Conservation (phyloP, 1,140 invertebrate species). For the Matsumurasca onukii region DNA sequence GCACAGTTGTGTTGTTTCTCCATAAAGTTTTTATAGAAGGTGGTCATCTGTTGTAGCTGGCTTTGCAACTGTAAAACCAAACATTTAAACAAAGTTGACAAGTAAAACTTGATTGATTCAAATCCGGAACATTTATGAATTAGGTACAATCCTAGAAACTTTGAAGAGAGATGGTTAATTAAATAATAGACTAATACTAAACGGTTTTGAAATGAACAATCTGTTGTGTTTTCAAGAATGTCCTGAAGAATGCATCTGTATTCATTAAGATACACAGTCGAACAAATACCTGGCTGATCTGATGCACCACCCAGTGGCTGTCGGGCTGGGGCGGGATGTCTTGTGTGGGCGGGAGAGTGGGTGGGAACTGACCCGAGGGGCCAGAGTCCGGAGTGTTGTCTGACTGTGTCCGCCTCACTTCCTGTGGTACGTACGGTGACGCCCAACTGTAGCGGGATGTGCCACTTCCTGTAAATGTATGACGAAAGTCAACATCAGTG, state of each 20-base stretch:
- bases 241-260: too few relatives aligned
- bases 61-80: constrained; percentile 33
- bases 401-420: not conserved
- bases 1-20: constrained; percentile 37
- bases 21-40: constrained; percentile 34
- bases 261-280: too few relatives aligned
- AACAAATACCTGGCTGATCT: constrained; percentile 37
- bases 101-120: too few relatives aligned
- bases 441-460: constrained; percentile 1
- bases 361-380: not conserved
- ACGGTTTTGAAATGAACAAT: too few relatives aligned
- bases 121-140: too few relatives aligned
- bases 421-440: constrained; percentile 16
- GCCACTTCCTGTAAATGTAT: not conserved
- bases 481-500: not conserved
- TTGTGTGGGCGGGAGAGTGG: not conserved
- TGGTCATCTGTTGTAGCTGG: constrained; percentile 35
- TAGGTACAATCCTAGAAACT: too few relatives aligned
- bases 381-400: not conserved
- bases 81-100: too few relatives aligned
- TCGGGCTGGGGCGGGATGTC: not conserved
- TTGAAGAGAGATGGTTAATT: too few relatives aligned
- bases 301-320: constrained; percentile 30
- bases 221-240: too few relatives aligned
- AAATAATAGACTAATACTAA: too few relatives aligned